Percentiles rank a stretch among this genome's conserved stretches.
These are phyloP conservation scores for Ambastaia sidthimunki DNA, from an alignment of 2,797 vertebrate genomes.

Conservation along the genomic window DNA sequence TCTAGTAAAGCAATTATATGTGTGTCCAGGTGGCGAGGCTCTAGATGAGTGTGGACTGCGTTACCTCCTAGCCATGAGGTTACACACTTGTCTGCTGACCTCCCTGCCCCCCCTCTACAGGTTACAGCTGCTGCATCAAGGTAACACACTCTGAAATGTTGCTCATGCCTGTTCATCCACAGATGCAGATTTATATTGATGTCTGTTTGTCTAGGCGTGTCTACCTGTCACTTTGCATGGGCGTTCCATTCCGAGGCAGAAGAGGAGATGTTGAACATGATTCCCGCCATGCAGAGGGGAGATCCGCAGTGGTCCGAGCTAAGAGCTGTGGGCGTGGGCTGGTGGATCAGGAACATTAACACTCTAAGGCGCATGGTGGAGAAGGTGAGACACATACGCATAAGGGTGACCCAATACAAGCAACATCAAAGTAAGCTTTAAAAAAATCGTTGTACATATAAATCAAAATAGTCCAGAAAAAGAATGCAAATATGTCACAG, in stretches of 20 bases:
- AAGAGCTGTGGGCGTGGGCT: slow-evolving; percentile 91
- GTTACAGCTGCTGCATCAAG: slow-evolving; percentile 96
- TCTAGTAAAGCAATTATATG: neutral
- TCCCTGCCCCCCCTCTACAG: slow-evolving; percentile 96
- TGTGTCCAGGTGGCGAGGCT: slow-evolving; percentile 86
- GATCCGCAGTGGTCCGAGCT: slow-evolving; percentile 98
- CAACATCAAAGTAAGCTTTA: neutral
- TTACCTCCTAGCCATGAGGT: slow-evolving; percentile 94
- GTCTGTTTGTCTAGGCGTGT: slow-evolving; percentile 82
- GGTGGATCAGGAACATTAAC: slow-evolving; percentile 99
- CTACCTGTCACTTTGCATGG: slow-evolving; percentile 99
- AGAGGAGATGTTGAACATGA: slow-evolving; percentile 96
- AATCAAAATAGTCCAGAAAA: no score
- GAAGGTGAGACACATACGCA: slow-evolving; percentile 83
- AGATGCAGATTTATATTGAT: neutral
- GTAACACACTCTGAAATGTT: slow-evolving; percentile 72
- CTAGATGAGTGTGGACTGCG: slow-evolving; percentile 95
- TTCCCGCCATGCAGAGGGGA: slow-evolving; percentile 95
- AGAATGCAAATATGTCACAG: no score
- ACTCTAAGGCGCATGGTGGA: slow-evolving; percentile 95
- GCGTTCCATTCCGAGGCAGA: slow-evolving; percentile 98
- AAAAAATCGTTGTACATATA: neutral
- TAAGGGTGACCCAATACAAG: neutral
- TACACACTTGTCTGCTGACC: slow-evolving; percentile 95
- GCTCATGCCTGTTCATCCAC: neutral